Percentiles rank a stretch among this genome's conserved stretches.
Conservation (phyloP, 2,797 vertebrate species). For the Gephyroberyx darwinii region DNA sequence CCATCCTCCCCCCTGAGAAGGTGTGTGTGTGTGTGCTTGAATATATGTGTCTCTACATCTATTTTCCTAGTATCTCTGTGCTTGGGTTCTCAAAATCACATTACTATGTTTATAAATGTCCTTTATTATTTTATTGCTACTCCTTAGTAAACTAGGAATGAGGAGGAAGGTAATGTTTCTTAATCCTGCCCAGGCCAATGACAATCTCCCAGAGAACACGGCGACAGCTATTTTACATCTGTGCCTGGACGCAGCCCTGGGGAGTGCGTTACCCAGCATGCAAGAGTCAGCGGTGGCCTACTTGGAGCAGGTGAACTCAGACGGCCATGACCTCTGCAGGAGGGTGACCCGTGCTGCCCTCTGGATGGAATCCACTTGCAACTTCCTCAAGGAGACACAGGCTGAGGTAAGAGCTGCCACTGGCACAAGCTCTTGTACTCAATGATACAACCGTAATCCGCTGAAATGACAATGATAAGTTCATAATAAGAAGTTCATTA, state of each 20-base stretch:
- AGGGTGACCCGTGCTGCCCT: slow-evolving; percentile 80
- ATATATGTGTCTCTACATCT: background rate
- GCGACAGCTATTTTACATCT: slow-evolving; percentile 87
- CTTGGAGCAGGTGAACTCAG: slow-evolving; percentile 91
- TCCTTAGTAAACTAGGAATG: background rate
- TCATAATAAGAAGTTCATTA: background rate
- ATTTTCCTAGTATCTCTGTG: background rate
- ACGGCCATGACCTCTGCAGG: slow-evolving; percentile 88
- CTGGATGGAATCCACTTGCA: slow-evolving; percentile 91
- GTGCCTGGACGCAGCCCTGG: slow-evolving; percentile 88
- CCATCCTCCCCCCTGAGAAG: slow-evolving; percentile 93
- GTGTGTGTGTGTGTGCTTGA: slow-evolving; percentile 41
- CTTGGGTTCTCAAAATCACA: background rate
- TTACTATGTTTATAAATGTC: background rate
- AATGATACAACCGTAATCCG: background rate
- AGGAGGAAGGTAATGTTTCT: background rate
- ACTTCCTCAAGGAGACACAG: slow-evolving; percentile 85
- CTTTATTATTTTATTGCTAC: background rate
- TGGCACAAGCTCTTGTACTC: background rate
- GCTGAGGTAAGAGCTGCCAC: slow-evolving; percentile 83
- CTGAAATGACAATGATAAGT: background rate
- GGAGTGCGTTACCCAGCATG: slow-evolving; percentile 85
- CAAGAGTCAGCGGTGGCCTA: slow-evolving; percentile 90
- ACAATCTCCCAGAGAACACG: slow-evolving; percentile 85
- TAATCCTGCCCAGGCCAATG: slow-evolving; percentile 79